Conservation (phyloP, 2,797 vertebrate species). For the Myiotriccus ornatus region DNA sequence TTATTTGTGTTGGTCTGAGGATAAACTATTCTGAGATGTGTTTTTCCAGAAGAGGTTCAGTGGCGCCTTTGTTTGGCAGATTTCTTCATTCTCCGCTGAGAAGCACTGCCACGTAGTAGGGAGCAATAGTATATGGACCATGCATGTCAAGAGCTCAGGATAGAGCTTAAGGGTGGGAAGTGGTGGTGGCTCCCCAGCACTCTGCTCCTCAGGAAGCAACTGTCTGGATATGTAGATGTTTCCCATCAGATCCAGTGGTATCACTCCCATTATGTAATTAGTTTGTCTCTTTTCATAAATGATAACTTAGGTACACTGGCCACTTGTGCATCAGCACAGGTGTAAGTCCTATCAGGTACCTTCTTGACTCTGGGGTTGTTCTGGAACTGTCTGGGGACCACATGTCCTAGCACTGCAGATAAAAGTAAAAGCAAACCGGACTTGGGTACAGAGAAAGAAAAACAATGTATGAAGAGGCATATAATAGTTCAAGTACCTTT, state of each 20-base stretch:
- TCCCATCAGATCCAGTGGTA: not conserved
- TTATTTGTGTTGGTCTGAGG: not conserved
- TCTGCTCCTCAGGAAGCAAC: not conserved
- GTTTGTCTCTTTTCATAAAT: not conserved
- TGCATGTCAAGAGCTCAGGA: not conserved
- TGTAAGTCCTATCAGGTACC: not conserved
- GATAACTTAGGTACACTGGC: not conserved
- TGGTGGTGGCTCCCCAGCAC: too few species aligned
- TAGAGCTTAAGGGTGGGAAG: not conserved
- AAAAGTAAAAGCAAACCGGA: not conserved
- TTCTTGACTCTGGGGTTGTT: not conserved
- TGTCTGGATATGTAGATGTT: not conserved
- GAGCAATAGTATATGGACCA: accelerated
- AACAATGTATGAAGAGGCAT: not conserved
- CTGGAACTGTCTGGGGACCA: not conserved
- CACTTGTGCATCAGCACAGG: not conserved
- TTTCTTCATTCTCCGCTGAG: not conserved
- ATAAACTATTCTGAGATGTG: not conserved
- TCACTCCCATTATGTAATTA: not conserved
- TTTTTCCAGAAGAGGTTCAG: not conserved
- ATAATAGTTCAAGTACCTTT: not conserved
- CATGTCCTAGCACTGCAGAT: accelerated
- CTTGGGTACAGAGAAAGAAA: not conserved
- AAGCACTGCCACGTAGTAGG: not conserved
- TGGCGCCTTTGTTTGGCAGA: not conserved